Conservation (phyloP, 2,797 vertebrate genomes). For the Bradypodion pumilum region DNA sequence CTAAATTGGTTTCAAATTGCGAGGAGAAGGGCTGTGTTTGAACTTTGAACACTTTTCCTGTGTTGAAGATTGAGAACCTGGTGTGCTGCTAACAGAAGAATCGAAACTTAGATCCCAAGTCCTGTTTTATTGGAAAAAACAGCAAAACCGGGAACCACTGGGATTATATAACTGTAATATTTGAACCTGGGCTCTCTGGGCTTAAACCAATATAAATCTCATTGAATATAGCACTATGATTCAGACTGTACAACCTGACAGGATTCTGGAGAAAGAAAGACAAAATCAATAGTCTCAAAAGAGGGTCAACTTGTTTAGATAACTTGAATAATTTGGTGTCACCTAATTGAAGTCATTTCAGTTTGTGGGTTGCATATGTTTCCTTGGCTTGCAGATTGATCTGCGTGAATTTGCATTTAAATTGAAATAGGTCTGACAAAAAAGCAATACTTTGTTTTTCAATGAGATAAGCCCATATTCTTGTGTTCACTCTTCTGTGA, state of each 20-base stretch:
- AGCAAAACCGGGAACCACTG: not conserved
- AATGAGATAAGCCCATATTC: not conserved
- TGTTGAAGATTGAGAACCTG: not conserved
- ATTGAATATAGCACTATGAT: not conserved
- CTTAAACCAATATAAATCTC: not conserved
- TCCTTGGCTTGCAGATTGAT: not conserved
- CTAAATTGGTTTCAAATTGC: no score
- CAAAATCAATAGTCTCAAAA: not conserved
- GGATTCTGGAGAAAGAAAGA: not conserved
- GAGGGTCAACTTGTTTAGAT: not conserved
- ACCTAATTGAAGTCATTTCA: not conserved
- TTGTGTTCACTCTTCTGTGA: not conserved
- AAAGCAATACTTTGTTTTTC: not conserved
- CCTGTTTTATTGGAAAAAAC: not conserved
- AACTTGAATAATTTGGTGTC: not conserved
- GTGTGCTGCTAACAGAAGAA: not conserved
- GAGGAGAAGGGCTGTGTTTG: no score
- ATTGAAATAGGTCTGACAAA: not conserved
- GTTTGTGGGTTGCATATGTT: not conserved
- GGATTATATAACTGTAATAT: not conserved
- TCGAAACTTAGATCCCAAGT: not conserved
- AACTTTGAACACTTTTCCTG: no score
- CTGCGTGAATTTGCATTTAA: not conserved
- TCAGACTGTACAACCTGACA: not conserved
- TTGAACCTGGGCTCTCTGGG: not conserved